Conservation (phyloP, 37 sponge, comb jelly and placozoan species). For the Tethya wilhelma region DNA sequence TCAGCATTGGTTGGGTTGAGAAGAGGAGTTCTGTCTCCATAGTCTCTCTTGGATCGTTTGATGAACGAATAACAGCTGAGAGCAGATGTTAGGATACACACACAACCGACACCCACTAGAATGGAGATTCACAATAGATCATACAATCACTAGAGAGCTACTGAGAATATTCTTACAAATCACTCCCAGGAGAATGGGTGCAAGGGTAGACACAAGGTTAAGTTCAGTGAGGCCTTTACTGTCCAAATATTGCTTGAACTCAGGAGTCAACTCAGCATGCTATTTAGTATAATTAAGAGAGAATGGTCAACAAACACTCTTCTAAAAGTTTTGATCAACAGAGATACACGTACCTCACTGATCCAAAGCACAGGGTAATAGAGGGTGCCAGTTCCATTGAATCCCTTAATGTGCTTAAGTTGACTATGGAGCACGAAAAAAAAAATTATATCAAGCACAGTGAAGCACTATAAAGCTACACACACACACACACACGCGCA, state of each 20-base stretch:
- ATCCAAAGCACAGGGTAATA: slow-evolving; percentile 73
- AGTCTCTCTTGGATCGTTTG: no score
- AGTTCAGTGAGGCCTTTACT: slow-evolving; percentile 28
- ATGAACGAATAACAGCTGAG: no score
- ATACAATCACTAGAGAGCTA: no score
- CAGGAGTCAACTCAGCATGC: slow-evolving; percentile 58
- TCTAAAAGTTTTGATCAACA: no score
- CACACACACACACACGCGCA: slow-evolving; percentile 27
- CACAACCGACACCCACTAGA: no score
- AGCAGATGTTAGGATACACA: no score
- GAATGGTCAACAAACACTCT: no score
- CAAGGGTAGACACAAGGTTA: neutral
- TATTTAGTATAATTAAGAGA: no score
- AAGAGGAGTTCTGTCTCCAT: no score
- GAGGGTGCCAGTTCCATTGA: slow-evolving; percentile 10
- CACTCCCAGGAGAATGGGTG: slow-evolving; percentile 1
- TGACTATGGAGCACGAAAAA: neutral
- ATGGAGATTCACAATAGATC: no score
- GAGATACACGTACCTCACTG: slow-evolving; percentile 63
- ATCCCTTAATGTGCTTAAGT: slow-evolving; percentile 27
- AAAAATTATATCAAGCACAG: slow-evolving; percentile 15
- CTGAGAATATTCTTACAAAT: no score
- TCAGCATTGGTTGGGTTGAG: no score
- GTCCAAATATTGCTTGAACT: slow-evolving; percentile 36
- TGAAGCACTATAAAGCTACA: neutral